These are phyloP conservation scores for Schizaphis graminum DNA, from an alignment of 2,888 invertebrate genomes.

Conservation along the genomic window DNA sequence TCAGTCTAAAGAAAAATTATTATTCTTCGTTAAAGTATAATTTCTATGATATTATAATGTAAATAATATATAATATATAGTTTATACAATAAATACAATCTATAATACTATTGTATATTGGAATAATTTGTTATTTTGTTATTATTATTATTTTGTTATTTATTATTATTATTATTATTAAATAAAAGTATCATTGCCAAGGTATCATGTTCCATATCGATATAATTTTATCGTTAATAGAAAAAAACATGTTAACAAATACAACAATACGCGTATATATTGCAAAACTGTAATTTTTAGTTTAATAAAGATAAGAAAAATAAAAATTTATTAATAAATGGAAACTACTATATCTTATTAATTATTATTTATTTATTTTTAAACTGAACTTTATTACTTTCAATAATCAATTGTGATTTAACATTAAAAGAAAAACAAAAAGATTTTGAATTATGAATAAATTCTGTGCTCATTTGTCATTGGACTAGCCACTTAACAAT, in stretches of 20 bases:
- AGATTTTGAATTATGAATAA: too few relatives aligned
- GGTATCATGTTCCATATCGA: constrained; percentile 35
- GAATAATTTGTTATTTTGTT: constrained; percentile 3
- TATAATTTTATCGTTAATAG: neutral
- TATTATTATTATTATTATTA: constrained; percentile 19
- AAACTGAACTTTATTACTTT: neutral
- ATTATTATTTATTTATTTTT: neutral
- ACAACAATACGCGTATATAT: neutral
- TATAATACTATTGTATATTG: neutral
- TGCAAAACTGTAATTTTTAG: neutral
- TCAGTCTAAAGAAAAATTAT: neutral
- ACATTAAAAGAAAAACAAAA: too few relatives aligned
- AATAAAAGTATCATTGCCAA: constrained; percentile 43
- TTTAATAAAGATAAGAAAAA: neutral
- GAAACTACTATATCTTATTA: neutral
- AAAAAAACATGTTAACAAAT: constrained; percentile 7
- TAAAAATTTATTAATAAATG: neutral
- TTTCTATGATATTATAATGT: neutral
- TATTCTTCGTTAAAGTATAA: neutral
- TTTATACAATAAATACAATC: neutral
- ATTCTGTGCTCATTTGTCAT: too few relatives aligned
- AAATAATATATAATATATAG: neutral
- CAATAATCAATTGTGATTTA: too few relatives aligned
- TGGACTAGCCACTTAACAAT: too few relatives aligned
- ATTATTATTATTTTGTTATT: constrained; percentile 2